Evolutionary conservation across 2,113 vertebrate species (phyloP), one percentile per base, ranked within the genome.

Genomic region (Protobothrops flavoviridis): DNA sequence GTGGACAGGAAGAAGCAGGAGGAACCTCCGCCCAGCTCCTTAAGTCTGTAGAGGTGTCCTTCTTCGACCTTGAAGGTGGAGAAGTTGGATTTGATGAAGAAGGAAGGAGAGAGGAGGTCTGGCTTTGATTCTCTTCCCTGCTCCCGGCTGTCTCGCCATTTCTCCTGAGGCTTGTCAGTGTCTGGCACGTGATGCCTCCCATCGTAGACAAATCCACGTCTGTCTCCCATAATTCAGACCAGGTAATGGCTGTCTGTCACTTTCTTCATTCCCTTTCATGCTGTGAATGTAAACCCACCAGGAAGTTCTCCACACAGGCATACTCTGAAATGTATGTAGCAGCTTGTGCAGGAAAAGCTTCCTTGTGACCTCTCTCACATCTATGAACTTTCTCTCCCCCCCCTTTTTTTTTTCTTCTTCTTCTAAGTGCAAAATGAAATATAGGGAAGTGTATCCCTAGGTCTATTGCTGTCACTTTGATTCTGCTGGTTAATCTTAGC

Each of bases 91-190:
- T 88, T 69, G 88, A 89, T 33, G 81, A 23, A 8, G 92, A 95
- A 95, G 94, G 94, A 95, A 93, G 92, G 92, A 23, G 85, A 12
- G 85, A 12, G 26, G 24, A 48, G 50, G 91, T 92, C 92, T 91
- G 13, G 94, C 91, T 94, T 93, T 56, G 1, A 29, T 56, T 17
- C 56, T 64, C 55, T 92, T 85, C 9, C 1, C n/a, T 81, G 69
- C 69, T 85, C 11, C 1, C n/a, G 64, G 69, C 69, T 74, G 45
- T 1, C 17, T 92, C 59, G 52, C 91, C 56, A 24, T 48, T 0
- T 0, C 57, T 95, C 21, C 50, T 0, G 15, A 93, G 94, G 92
- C 93, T 81, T 88, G 69, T 90, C 92, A 52, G 23, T 53, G 91
- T 87, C 90, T 48, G 61, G 89, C 89, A 86, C 93, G 92, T 92